phyloP scores from a whole-genome alignment of 2,888 invertebrate species.

The Ferdinandea cuprea region DNA sequence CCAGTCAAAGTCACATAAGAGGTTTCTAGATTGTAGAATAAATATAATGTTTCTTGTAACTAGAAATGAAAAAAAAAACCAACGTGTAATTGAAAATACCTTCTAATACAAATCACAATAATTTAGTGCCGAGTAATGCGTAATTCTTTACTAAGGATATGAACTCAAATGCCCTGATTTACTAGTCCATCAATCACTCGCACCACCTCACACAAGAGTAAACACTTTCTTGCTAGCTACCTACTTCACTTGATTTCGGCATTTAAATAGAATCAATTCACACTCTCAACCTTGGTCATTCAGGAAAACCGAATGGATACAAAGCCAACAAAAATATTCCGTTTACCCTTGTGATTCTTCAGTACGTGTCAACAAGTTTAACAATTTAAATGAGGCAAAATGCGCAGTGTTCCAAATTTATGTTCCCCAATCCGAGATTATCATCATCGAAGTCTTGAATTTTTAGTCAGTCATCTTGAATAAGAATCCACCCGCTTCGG shows the following conservation, averaged over 20 bases:
- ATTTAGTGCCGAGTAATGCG: too few relatives aligned
- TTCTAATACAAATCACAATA: too few relatives aligned
- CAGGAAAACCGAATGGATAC: slow-evolving; percentile 33
- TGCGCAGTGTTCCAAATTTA: slow-evolving; percentile 53
- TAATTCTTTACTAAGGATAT: too few relatives aligned
- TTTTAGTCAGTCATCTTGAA: slow-evolving; percentile 39
- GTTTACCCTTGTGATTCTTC: not conserved
- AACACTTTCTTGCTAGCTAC: not conserved
- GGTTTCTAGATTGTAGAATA: too few relatives aligned
- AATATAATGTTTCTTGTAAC: too few relatives aligned
- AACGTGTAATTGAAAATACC: too few relatives aligned
- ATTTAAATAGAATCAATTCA: slow-evolving; percentile 14
- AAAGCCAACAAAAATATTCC: not conserved
- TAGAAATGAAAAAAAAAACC: too few relatives aligned
- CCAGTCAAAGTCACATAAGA: too few relatives aligned
- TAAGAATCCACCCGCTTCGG: slow-evolving; percentile 38
- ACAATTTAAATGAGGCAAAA: slow-evolving; percentile 59
- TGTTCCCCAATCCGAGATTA: slow-evolving; percentile 14
- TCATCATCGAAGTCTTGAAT: slow-evolving; percentile 16
- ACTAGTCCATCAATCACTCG: not conserved
- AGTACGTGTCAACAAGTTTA: slow-evolving; percentile 54
- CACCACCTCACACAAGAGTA: not conserved
- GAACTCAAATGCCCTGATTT: too few relatives aligned
- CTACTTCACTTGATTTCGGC: slow-evolving; percentile 49
- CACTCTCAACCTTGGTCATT: slow-evolving; percentile 44